Evolutionary conservation across 1,140 invertebrate species (phyloP).

Genomic region (Magallana angulata): DNA sequence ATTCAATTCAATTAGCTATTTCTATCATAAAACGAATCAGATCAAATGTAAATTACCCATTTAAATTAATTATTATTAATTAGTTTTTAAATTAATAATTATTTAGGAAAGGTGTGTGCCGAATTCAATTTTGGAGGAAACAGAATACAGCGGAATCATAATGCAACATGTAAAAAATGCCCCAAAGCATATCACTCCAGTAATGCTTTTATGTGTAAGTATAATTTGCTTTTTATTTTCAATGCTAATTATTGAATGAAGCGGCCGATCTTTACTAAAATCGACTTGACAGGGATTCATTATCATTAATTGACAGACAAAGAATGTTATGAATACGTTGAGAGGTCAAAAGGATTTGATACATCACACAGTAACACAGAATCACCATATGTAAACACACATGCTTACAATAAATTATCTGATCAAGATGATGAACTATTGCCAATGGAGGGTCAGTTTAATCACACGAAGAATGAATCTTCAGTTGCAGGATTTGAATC

Average conservation of each 20-base stretch:
- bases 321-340: background rate
- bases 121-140: background rate
- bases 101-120: background rate
- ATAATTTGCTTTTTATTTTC: background rate
- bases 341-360: background rate
- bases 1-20: background rate
- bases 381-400: background rate
- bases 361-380: background rate
- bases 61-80: background rate
- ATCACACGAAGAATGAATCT: background rate
- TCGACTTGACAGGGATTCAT: background rate
- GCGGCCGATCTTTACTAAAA: background rate
- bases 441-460: background rate
- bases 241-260: background rate
- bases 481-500: background rate
- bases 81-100: background rate
- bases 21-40: background rate
- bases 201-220: background rate
- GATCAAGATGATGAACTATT: no score
- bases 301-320: background rate
- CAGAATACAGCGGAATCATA: background rate
- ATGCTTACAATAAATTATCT: no score
- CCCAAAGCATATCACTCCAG: background rate
- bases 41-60: background rate
- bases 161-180: background rate